Base-by-base conservation (phyloP, 2,888 invertebrate genomes). In the Apotomis capreana region DNA sequence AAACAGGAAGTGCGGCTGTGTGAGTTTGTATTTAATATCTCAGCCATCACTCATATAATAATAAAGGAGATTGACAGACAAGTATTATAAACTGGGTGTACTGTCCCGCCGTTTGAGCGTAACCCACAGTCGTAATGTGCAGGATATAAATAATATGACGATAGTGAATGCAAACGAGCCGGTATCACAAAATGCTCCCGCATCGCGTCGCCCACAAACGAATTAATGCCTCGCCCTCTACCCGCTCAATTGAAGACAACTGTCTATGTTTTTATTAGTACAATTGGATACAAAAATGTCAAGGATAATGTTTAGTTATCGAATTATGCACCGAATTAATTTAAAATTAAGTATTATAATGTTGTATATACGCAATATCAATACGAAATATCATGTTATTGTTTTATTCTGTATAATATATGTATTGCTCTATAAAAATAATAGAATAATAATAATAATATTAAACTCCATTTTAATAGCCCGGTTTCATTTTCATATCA, bases 191-290 rank as follows among this genome's bases (percentile, higher is more conserved):
- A 91, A 91, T 91, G 87, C 82, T 91, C 92, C 92, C 92, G 92
- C 92, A 77, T 77, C 75, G 76, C 81, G 75, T 76, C 82, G 77
- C 78, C 82, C 85, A 88, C 90, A 87, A 89, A 90, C 88, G 85
- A 89, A 89, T 92, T 89, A 88, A 89, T 86, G 84, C 84, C 81
- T 86, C 88, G 87, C 91, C 90, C 91, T 88, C 88, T 88, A 82
- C 78, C 76, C 78, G 36, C 70, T 82, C 91, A 92, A 92, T 92
- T 91, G 91, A 88, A 90, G 86, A 88, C 86, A 87, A 89, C 89
- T 86, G 88, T 79, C 85, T 80, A 79, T 79, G 81, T 84, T 84
- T 80, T 76, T 80, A 81, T 76, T 71, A 64, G 87, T 90, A 92
- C 87, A 85, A 68, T 81, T 81, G 37, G 13, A 5, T 40, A 80